Base-by-base conservation (phyloP, 2,888 invertebrate genomes). In the Ecdyonurus torrentis region DNA sequence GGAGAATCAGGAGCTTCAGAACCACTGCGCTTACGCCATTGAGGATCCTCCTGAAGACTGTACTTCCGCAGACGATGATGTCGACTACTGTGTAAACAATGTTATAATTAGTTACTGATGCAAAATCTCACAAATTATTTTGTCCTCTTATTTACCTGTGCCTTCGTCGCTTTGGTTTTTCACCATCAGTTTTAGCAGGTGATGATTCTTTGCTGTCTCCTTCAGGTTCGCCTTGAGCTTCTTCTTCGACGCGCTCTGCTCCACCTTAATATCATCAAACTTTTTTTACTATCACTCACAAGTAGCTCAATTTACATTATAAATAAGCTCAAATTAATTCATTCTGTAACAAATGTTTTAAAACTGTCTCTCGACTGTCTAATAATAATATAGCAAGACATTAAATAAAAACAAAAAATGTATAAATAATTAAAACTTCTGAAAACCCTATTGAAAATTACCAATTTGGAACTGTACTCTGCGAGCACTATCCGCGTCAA, bases 41-140 rank as follows among this genome's bases (percentile, higher is more conserved):
- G 75, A 2, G 79, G 80, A 70, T 86, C 85, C 71, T 89, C 88
- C 70, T 88, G 88, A 63, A 89, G 78, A 52, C 89, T 89, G 73
- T 83, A 86, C 76, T 90, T 91, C 37, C 82, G 75, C 25, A 78
- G 78, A 68, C 87, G 85, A 67, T 83, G 74, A 15, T 37, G 37
- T 15, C 37, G 5, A 15, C 37, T 37, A 15, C 37, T 37, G 37
- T 37, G 37, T 5, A 15, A 37, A 58, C 22, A 22, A 18, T 19
- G 58, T 18, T 18, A 1, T 20, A 2, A 15, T 58, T 20, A 58
- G 22, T 20, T 20, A 20, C 10, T 22, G 22, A 20, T 15, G 1
- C 22, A 58, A 22, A 15, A 10, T 58, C 1, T 58, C 19, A 2
- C n/a, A 37, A 37, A 55, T 55, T 55, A 20, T 7, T 55, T 20